Conservation (phyloP, 2,888 invertebrate genomes). For the Cheilosia vernalis region DNA sequence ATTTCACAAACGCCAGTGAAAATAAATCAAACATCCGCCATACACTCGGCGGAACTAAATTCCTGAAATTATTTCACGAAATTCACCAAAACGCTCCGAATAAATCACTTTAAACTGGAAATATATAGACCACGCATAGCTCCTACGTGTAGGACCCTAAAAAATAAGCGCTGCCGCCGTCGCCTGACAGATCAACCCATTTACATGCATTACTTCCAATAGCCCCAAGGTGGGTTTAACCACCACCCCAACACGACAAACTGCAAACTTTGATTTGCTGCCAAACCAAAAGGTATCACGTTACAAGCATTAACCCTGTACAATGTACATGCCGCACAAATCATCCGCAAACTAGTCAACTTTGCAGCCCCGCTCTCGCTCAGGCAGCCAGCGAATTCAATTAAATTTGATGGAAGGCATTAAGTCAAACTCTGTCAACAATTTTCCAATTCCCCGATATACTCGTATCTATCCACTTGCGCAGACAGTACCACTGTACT, state of each 20-base stretch:
- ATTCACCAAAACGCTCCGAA: constrained; percentile 14
- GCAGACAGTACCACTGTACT: constrained; percentile 10
- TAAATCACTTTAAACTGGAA: constrained; percentile 50
- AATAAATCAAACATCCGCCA: constrained; percentile 44
- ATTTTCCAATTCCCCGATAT: constrained; percentile 65
- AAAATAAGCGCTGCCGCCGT: background rate
- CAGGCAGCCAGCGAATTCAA: constrained; percentile 59
- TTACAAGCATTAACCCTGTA: constrained; percentile 48
- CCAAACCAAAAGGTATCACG: constrained; percentile 34
- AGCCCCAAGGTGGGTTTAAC: constrained; percentile 9
- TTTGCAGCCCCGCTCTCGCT: constrained; percentile 3
- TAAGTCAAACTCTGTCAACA: constrained; percentile 76
- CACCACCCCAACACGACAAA: constrained; percentile 11
- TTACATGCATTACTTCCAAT: constrained; percentile 29
- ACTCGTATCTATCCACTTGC: constrained; percentile 21
- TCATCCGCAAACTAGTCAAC: constrained; percentile 62
- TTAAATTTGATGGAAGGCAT: constrained; percentile 73
- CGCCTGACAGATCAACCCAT: constrained; percentile 48
- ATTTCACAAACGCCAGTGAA: background rate
- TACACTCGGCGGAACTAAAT: constrained; percentile 32
- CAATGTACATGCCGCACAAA: constrained; percentile 54
- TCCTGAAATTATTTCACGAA: constrained; percentile 42
- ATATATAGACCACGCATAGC: constrained; percentile 9
- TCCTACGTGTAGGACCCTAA: constrained; percentile 2
- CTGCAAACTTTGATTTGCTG: constrained; percentile 48